A percentile compares a stretch with the other conserved stretches of the same genome.
Conservation (phyloP, 2,797 vertebrate species). For the Acanthis flammea region DNA sequence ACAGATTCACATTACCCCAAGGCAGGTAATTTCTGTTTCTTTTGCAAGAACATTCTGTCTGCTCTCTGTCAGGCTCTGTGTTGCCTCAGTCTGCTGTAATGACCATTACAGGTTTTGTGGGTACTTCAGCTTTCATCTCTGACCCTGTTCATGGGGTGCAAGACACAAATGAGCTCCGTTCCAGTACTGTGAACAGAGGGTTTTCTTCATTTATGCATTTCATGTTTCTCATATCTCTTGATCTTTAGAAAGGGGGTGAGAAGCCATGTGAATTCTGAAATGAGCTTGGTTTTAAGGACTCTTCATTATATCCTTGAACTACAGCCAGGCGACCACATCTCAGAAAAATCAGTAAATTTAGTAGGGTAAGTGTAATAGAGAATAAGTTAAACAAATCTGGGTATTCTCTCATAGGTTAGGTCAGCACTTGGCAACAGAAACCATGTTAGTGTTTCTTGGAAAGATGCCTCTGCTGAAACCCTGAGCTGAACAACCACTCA, state of each 20-base stretch:
- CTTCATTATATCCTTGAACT: constrained; percentile 17
- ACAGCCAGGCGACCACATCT: not conserved
- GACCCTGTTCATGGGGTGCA: not conserved
- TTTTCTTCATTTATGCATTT: constrained; percentile 7
- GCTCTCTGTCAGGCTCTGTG: not conserved
- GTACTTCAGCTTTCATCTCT: not conserved
- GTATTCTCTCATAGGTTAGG: not conserved
- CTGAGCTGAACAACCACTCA: not conserved
- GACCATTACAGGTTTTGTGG: not conserved
- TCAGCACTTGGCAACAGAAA: not conserved
- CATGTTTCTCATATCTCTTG: not conserved
- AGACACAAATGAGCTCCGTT: constrained; percentile 1
- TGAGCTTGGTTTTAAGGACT: not conserved
- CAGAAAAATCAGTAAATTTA: constrained; percentile 44
- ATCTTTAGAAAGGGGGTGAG: constrained; percentile 8
- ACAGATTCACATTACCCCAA: not conserved
- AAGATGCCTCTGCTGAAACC: not conserved
- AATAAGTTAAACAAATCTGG: not conserved
- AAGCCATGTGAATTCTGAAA: constrained; percentile 21
- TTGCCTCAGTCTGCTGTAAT: not conserved
- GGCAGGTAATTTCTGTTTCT: not conserved
- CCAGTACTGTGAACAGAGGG: not conserved
- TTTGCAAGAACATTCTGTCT: not conserved
- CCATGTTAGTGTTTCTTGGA: not conserved
- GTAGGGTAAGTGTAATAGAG: not conserved